Evolutionary conservation across 2,888 invertebrate species (phyloP).

Genomic region (Epinotia brunnichana): DNA sequence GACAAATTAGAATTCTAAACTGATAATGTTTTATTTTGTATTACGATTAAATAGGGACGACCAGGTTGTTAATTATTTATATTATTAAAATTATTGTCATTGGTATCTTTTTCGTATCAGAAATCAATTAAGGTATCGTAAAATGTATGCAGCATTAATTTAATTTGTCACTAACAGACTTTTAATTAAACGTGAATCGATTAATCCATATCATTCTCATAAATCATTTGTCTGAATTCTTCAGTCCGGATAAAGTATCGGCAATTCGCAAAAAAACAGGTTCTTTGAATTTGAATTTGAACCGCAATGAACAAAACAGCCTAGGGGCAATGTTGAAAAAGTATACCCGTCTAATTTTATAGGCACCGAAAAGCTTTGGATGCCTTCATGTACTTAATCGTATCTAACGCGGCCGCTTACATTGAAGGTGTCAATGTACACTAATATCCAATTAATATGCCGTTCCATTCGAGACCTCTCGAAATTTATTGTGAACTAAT

Average conservation of each 20-base stretch:
- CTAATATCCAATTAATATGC: constrained; percentile 82
- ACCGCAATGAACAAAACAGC: constrained; percentile 58
- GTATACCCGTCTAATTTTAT: constrained; percentile 70
- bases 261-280: constrained; percentile 45
- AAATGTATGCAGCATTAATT: constrained; percentile 21
- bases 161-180: constrained; percentile 31
- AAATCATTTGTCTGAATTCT: constrained; percentile 25
- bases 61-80: too few species aligned
- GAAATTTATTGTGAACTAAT: constrained; percentile 76
- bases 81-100: neutral
- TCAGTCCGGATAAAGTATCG: constrained; percentile 2
- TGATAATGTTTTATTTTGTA: neutral
- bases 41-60: neutral
- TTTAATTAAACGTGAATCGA: constrained; percentile 26
- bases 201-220: constrained; percentile 23
- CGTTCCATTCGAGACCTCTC: constrained; percentile 72
- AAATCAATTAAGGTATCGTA: constrained; percentile 16
- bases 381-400: constrained; percentile 63
- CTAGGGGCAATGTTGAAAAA: constrained; percentile 58
- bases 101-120: neutral
- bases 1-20: neutral
- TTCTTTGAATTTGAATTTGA: constrained; percentile 61
- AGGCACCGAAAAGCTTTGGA: constrained; percentile 59
- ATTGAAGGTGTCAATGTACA: constrained; percentile 70
- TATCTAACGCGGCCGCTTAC: constrained; percentile 56